These are phyloP conservation scores for rabbit (Oryctolagus cuniculus) DNA, from an alignment of 2,113 vertebrate genomes.

Conservation along the genomic window mOryCun1.1 NC_091453.1:1555501-1556000, in stretches of 20 bases:
- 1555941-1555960: background rate
- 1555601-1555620: background rate
- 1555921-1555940: background rate
- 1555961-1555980: conserved; percentile 1
- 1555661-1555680: conserved; percentile 1
- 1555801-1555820: conserved; percentile 13
- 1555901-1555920: background rate
- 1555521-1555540: background rate
- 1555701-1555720: conserved; percentile 85
- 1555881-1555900: background rate
- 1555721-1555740: conserved; percentile 90
- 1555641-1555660: background rate
- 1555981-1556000: conserved; percentile 5
- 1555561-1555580: conserved; percentile 21
- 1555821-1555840: background rate
- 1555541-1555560: conserved; percentile 19
- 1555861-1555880: background rate
- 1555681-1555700: conserved; percentile 85
- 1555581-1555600: conserved; percentile 12
- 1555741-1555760: conserved; percentile 89
- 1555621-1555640: background rate
- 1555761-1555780: conserved; percentile 87
- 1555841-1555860: background rate
- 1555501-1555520: background rate
- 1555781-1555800: conserved; percentile 47